Conservation (phyloP, 2,888 invertebrate species). For the Prostheceraeus crozeri region DNA sequence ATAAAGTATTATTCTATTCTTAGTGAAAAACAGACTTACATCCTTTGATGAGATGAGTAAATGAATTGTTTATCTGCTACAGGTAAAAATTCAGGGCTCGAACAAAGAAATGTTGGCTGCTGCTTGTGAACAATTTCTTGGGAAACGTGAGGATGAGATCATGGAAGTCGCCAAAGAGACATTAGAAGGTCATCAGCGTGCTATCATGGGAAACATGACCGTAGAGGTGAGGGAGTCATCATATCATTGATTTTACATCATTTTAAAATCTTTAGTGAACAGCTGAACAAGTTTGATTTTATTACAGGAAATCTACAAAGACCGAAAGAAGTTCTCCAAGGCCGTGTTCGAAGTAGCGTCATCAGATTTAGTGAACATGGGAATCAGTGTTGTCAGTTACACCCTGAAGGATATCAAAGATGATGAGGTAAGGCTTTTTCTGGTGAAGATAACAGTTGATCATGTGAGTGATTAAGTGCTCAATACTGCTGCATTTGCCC, state of each 20-base stretch:
- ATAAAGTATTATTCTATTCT: no score
- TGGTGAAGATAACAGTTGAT: no score
- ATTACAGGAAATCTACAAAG: constrained; percentile 59
- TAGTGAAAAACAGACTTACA: no score
- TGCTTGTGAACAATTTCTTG: constrained; percentile 58
- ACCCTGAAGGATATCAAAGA: constrained; percentile 57
- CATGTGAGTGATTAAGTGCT: no score
- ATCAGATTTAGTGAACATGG: constrained; percentile 57
- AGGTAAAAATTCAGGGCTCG: constrained; percentile 57
- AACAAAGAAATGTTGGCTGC: constrained; percentile 56
- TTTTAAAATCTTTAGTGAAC: no score
- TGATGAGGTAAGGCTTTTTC: constrained; percentile 48
- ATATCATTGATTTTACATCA: no score
- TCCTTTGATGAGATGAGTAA: no score
- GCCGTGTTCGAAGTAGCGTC: constrained; percentile 58
- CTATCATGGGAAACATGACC: constrained; percentile 59
- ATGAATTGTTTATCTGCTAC: no score
- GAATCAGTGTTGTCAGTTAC: constrained; percentile 57
- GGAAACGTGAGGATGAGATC: constrained; percentile 54
- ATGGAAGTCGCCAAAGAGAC: constrained; percentile 56
- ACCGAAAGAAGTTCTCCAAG: constrained; percentile 57
- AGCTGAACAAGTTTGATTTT: no score
- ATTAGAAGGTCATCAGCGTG: constrained; percentile 58
- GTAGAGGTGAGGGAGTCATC: no score
- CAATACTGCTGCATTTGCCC: no score